These are phyloP conservation scores for Sternotherus odoratus DNA, from an alignment of 2,797 vertebrate species.

Conservation along the genomic window DNA sequence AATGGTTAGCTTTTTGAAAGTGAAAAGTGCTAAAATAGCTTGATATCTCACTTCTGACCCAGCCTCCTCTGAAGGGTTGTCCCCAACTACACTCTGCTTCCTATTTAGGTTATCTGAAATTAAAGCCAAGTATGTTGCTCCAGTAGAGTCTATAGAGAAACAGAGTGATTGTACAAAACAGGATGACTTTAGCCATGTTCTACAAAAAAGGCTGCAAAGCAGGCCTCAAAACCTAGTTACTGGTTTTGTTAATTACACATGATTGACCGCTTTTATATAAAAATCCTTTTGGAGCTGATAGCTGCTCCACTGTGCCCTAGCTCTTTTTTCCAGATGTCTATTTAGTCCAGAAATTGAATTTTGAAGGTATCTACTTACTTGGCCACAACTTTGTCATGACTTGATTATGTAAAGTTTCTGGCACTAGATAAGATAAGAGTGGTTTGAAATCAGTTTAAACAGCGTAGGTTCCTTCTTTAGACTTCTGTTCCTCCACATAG, in stretches of 20 bases:
- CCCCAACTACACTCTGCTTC: neutral
- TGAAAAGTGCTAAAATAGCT: neutral
- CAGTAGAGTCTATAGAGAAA: neutral
- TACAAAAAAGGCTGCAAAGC: neutral
- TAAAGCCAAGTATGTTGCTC: neutral
- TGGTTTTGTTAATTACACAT: neutral
- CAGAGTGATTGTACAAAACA: neutral
- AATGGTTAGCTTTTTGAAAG: neutral
- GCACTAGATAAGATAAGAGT: no score
- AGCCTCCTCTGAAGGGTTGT: neutral
- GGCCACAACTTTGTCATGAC: no score
- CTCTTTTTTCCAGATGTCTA: no score
- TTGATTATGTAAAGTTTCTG: no score
- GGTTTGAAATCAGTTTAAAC: no score
- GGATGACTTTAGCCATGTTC: neutral
- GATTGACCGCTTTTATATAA: neutral
- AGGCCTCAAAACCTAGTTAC: neutral
- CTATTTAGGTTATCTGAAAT: neutral
- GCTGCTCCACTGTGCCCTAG: no score
- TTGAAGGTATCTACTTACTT: no score
- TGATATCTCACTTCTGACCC: neutral
- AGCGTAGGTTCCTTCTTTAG: no score
- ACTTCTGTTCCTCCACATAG: no score
- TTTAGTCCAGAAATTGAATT: no score
- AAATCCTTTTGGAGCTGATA: no score